phyloP scores from a whole-genome alignment of 2,797 vertebrate species.

The Prunella strophiata region DNA sequence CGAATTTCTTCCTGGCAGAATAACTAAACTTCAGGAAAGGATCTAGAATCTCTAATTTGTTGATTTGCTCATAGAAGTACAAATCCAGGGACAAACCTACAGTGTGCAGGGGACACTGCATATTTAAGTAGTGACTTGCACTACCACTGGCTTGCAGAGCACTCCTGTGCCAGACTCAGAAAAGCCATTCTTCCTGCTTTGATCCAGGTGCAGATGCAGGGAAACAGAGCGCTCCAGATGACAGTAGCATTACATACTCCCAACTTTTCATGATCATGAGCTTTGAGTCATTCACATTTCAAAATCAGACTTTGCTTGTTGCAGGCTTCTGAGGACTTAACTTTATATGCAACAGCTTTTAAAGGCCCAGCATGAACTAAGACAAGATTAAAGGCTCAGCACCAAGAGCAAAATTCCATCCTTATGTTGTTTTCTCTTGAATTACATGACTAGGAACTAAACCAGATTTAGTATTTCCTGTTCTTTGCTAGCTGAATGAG shows the following conservation, averaged over 20 bases:
- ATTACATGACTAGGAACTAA: neutral
- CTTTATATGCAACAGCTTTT: neutral
- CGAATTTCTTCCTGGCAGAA: neutral
- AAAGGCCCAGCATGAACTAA: neutral
- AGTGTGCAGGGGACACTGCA: neutral
- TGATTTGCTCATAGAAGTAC: neutral
- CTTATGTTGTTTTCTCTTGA: neutral
- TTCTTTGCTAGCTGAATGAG: neutral
- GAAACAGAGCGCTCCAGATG: neutral
- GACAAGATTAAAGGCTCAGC: neutral
- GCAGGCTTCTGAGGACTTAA: neutral
- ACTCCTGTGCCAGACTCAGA: neutral
- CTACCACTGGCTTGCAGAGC: neutral
- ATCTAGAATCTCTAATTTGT: neutral
- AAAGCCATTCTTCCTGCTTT: neutral
- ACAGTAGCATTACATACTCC: neutral
- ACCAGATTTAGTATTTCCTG: neutral
- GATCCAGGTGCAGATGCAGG: neutral
- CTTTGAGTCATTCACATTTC: neutral
- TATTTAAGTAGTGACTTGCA: neutral
- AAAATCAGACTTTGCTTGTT: neutral
- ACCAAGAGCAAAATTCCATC: neutral
- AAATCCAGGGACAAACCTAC: neutral
- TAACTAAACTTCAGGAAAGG: neutral
- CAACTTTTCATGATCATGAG: accelerated